Percentiles rank a stretch among this genome's conserved stretches.
These are phyloP conservation scores for Tychaedon coryphoeus DNA, from an alignment of 2,113 vertebrate genomes.

Conservation along the genomic window DNA sequence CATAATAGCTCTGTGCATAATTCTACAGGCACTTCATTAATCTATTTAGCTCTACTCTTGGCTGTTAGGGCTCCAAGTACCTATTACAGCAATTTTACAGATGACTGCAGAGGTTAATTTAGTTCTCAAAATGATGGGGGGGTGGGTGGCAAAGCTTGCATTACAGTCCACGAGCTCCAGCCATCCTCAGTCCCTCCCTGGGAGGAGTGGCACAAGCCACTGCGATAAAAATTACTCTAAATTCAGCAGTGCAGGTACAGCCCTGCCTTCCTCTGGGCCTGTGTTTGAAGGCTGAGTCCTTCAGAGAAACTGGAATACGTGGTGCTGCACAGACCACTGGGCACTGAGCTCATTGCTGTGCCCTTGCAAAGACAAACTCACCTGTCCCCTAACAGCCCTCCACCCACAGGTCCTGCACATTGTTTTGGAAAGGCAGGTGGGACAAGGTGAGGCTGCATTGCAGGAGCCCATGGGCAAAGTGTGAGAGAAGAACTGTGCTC, in stretches of 20 bases:
- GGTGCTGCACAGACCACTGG: not conserved
- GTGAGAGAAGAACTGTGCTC: not conserved
- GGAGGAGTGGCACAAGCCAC: not conserved
- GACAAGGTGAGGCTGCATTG: not conserved
- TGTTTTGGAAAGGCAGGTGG: not conserved
- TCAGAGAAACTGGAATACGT: fast-evolving
- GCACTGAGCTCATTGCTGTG: not conserved
- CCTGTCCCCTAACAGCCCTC: not conserved
- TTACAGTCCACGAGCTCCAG: not conserved
- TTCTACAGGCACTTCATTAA: constrained; percentile 10
- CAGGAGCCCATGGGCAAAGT: not conserved
- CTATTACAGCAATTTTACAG: constrained; percentile 44
- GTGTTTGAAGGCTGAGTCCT: not conserved
- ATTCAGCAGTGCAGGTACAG: not conserved
- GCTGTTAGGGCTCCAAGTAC: not conserved
- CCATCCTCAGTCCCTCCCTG: not conserved
- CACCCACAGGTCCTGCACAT: not conserved
- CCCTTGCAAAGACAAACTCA: not conserved
- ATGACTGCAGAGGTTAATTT: constrained; percentile 55
- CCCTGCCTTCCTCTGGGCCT: not conserved
- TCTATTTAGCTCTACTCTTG: constrained; percentile 28
- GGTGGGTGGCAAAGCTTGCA: not conserved
- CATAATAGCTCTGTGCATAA: not conserved
- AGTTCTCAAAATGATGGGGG: not conserved
- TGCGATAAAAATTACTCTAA: not conserved